Percentiles rank a stretch among this genome's conserved stretches.
Evolutionary conservation across 2,797 vertebrate genomes (phyloP).

Genomic region (Pteronotus mesoamericanus): DNA sequence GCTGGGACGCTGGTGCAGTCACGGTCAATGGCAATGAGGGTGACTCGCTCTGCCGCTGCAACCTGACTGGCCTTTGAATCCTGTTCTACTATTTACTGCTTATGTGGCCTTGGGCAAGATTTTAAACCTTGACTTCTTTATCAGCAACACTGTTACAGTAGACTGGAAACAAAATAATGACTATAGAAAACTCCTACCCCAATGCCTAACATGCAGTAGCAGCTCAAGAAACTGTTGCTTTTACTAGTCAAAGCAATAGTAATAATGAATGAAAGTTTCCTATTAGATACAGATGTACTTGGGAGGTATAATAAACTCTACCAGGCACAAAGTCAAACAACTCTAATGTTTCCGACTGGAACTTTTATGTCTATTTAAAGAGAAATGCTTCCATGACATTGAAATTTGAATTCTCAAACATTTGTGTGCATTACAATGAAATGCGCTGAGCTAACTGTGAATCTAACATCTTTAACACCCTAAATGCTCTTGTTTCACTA

Average conservation of each 20-base stretch:
- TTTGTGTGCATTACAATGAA: neutral
- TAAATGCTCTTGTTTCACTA: neutral
- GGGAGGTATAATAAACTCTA: neutral
- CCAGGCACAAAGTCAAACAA: neutral
- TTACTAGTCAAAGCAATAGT: neutral
- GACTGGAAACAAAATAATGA: neutral
- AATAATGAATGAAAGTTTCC: neutral
- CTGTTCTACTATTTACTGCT: neutral
- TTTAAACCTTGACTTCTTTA: constrained; percentile 23
- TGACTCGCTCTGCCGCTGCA: neutral
- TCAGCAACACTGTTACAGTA: neutral
- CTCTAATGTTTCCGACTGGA: neutral
- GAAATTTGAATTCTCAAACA: constrained; percentile 31
- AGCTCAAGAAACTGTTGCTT: neutral
- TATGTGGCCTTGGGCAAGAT: neutral
- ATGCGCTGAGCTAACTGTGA: constrained; percentile 2
- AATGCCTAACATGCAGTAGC: neutral
- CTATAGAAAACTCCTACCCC: neutral
- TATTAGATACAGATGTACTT: neutral
- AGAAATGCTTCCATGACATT: neutral
- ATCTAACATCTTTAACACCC: neutral
- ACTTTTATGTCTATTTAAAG: neutral
- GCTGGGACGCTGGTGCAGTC: neutral
- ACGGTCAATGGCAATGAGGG: neutral
- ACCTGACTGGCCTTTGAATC: neutral